Evolutionary conservation across 2,888 invertebrate genomes (phyloP).

Genomic region (Anticlea derivata): DNA sequence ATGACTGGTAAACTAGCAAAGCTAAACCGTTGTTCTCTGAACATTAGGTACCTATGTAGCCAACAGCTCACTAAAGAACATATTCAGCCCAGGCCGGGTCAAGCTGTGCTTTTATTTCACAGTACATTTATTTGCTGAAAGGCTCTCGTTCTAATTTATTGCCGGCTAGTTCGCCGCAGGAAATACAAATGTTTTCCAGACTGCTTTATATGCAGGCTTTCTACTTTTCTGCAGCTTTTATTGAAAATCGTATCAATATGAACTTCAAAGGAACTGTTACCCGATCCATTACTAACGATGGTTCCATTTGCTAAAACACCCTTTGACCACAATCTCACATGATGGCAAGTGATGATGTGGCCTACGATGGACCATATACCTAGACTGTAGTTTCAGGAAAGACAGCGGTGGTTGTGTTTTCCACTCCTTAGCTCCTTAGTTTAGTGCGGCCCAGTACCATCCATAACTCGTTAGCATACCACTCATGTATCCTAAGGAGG

Average conservation of each 20-base stretch:
- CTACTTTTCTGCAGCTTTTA: slow-evolving; percentile 10
- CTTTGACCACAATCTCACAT: too few relatives aligned
- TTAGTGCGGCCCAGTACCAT: too few relatives aligned
- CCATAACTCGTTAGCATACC: too few relatives aligned
- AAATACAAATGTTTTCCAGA: slow-evolving; percentile 29
- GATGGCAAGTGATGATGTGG: too few relatives aligned
- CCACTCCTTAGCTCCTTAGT: too few relatives aligned
- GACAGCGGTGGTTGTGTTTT: too few relatives aligned
- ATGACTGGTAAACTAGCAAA: slow-evolving; percentile 6
- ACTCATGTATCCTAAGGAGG: too few relatives aligned
- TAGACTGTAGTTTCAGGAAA: too few relatives aligned
- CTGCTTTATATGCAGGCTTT: slow-evolving; percentile 24
- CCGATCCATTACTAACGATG: too few relatives aligned
- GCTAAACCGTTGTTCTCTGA: slow-evolving; percentile 1
- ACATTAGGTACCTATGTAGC: slow-evolving; percentile 11
- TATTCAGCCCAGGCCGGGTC: slow-evolving; percentile 16
- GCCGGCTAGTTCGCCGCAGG: slow-evolving; percentile 36
- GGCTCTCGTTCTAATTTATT: slow-evolving; percentile 49
- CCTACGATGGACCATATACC: too few relatives aligned
- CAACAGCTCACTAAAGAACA: slow-evolving; percentile 20
- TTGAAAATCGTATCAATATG: slow-evolving; percentile 9
- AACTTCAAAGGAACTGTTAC: neutral
- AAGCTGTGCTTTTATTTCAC: slow-evolving; percentile 43
- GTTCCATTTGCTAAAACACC: too few relatives aligned
- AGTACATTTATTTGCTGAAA: slow-evolving; percentile 48